Conservation (phyloP, 2,888 invertebrate species). For the Ophion slaviceki region DNA sequence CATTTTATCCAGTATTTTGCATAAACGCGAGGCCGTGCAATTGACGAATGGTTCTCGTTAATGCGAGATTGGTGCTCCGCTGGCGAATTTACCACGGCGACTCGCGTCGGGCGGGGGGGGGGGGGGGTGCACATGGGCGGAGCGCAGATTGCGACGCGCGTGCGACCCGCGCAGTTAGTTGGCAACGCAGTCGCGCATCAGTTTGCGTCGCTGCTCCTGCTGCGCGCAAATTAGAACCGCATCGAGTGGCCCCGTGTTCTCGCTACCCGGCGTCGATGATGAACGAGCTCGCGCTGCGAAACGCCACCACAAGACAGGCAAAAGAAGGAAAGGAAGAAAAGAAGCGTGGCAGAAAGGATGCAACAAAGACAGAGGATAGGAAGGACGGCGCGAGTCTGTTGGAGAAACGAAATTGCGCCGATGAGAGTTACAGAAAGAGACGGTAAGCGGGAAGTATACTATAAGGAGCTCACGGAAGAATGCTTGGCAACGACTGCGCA, state of each 20-base stretch:
- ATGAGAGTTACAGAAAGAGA: not conserved
- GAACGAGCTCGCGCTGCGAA: not conserved
- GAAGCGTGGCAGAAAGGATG: not conserved
- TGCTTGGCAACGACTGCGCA: conserved; percentile 69
- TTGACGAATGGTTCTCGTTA: too few species aligned
- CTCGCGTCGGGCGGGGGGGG: not conserved
- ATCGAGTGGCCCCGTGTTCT: conserved; percentile 62
- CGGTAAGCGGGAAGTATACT: conserved; percentile 30
- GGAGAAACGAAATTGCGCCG: not conserved
- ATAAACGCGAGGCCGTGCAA: too few species aligned
- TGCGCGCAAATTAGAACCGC: conserved; percentile 82
- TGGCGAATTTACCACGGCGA: not conserved
- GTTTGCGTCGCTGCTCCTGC: conserved; percentile 81
- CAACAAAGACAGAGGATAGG: not conserved
- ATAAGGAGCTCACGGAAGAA: conserved; percentile 49
- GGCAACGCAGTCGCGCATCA: conserved; percentile 78
- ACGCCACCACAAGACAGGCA: not conserved
- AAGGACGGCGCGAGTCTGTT: too few species aligned
- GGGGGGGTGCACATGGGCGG: not conserved
- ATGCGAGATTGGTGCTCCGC: not conserved
- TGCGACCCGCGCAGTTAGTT: conserved; percentile 77
- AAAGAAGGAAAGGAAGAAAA: not conserved
- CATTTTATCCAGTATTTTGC: too few species aligned
- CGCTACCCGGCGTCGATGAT: conserved; percentile 15
- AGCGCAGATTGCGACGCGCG: not conserved